Base-by-base conservation (phyloP, 2,797 vertebrate genomes). In the Clarias fuscus region DNA sequence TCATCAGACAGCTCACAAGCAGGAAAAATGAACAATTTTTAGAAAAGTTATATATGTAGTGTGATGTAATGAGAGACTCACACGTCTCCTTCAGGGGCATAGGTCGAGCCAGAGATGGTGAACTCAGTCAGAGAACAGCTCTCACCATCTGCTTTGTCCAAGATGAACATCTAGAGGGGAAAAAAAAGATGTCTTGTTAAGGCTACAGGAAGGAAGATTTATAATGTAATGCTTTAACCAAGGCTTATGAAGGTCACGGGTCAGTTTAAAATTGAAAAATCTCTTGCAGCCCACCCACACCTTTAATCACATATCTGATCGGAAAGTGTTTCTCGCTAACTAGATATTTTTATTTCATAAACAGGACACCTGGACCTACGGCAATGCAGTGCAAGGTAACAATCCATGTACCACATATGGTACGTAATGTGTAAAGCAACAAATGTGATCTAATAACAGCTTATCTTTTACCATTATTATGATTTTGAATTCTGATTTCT, bases 41-140 rank as follows among this genome's bases (percentile, higher is more conserved):
- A 40, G 14, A 22, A 68, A 67, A 14, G 2, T 62, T 33, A 15
- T 53, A 10, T 53, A 13, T 53, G 13, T 13, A 53, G 11, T 40
- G 48, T 61, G 37, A 58, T 24, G 24, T 81, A 80, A 88, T 86
- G 48, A 92, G 75, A 85, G 91, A 97, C 98, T 98, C 94, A 99
- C 98, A 99, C 96, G 93, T 98, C 97, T 94, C 98, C 98, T 85
- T 98, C 94, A 0, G 98, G 98, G 37, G 97, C 98, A 0, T 99
- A 99, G 1, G 98, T 99, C 53, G 98, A 99, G n/a, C 98, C 98
- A 33, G 97, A 97, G 92, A 99, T 96, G 90, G 96, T 98, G 92
- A 99, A 99, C 91, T 99, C 98, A 14, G 96, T 96, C 91, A 99
- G 94, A 86, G 94, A 95, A 92, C 98, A 99, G 92, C 92, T 96